These are phyloP conservation scores for Elachura formosa DNA, from an alignment of 2,113 vertebrate genomes.

Conservation along the genomic window DNA sequence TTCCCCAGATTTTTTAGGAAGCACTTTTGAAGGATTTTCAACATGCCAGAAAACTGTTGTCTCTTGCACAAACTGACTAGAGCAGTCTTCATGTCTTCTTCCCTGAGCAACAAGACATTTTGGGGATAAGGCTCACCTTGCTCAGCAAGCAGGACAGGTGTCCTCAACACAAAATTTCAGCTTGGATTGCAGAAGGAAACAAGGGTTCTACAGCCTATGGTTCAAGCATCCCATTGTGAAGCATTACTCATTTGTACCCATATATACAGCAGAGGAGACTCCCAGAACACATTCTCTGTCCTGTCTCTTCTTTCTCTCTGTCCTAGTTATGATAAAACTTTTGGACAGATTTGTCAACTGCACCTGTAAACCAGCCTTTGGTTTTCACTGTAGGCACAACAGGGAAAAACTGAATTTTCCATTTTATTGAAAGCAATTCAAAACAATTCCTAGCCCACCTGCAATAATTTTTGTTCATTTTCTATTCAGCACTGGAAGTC, in stretches of 20 bases:
- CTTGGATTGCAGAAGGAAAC: not conserved
- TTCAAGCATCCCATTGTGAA: not conserved
- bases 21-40: not conserved
- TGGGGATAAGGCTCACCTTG: not conserved
- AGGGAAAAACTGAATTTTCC: not conserved
- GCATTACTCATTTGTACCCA: not conserved
- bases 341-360: not conserved
- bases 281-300: not conserved
- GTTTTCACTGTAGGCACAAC: not conserved
- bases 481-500: not conserved
- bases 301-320: not conserved
- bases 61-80: not conserved
- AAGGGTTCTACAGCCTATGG: not conserved
- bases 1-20: not conserved
- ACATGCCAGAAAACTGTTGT: not conserved
- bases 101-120: not conserved
- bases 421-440: not conserved
- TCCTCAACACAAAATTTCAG: not conserved
- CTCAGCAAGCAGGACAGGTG: not conserved
- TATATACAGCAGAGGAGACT: not conserved
- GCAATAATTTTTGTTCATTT: not conserved
- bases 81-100: not conserved
- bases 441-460: not conserved
- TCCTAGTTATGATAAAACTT: not conserved
- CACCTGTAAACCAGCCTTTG: not conserved